phyloP scores from a whole-genome alignment of 2,888 invertebrate genomes.

The Bedellia somnulentella region DNA sequence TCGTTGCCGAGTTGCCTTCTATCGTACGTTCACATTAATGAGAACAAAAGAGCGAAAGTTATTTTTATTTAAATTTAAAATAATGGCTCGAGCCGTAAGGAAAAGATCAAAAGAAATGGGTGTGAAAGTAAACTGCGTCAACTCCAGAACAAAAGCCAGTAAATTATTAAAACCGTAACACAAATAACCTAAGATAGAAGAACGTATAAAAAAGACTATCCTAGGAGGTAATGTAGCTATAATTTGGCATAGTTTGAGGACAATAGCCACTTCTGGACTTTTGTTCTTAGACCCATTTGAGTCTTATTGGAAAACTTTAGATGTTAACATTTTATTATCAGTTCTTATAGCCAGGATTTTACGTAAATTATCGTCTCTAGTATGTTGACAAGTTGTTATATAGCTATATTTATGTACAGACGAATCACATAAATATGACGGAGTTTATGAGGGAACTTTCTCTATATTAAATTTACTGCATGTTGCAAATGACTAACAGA shows the following conservation, averaged over 20 bases:
- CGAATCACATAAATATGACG: not conserved
- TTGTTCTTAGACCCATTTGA: constrained; percentile 19
- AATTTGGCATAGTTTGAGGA: constrained; percentile 18
- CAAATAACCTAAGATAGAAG: constrained; percentile 1
- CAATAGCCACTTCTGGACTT: constrained; percentile 18
- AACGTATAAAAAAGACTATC: constrained; percentile 11
- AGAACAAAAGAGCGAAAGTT: not conserved
- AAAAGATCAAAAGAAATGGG: not conserved
- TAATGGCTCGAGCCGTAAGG: not conserved
- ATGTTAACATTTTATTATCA: constrained; percentile 25
- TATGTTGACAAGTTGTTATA: too few species aligned
- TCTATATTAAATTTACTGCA: too few species aligned
- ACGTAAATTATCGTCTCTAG: constrained; percentile 26
- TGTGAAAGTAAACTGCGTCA: not conserved
- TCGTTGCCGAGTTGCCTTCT: not conserved
- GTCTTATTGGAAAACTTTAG: constrained; percentile 25
- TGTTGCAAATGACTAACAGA: too few species aligned
- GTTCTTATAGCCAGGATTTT: constrained; percentile 22
- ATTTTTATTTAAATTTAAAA: not conserved
- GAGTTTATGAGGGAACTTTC: constrained; percentile 1
- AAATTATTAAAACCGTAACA: constrained; percentile 1
- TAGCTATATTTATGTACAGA: constrained; percentile 8
- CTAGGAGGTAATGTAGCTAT: constrained; percentile 18
- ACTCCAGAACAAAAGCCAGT: not conserved
- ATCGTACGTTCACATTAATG: not conserved